Base-by-base conservation (phyloP, 2,797 vertebrate genomes). In the Arctocebus calabarensis region DNA sequence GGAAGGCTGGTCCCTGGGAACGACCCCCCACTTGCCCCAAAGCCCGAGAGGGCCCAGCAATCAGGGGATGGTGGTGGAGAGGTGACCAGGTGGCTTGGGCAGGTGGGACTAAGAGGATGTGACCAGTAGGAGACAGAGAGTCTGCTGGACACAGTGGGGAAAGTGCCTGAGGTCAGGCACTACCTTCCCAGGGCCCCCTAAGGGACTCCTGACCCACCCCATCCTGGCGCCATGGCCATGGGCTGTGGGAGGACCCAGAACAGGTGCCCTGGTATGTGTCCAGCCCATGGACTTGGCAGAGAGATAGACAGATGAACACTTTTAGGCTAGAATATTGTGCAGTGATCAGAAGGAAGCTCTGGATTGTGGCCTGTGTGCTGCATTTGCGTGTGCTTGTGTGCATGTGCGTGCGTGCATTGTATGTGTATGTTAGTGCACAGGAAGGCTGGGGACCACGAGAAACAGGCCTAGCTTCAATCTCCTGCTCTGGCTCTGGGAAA, bases 221-320 rank as follows among this genome's bases (percentile, higher is more conserved):
- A 75, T 68, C 59, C 32, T 9, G 17, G 45, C 12, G 34, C 7
- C n/a, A 16, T 52, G 93, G 81, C 57, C 75, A 68, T 43, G 20
- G 93, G 68, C 68, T 29, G 3, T 0, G 55, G 48, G 52, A 23
- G 70, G 32, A 61, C 71, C 85, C 57, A n/a, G 92, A 91, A 59
- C 93, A 94, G 66, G 62, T 83, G 52, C 27, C 90, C 25, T 73
- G 40, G 62, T 25, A 78, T 84, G 88, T n/a, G 52, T 91, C 88
- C 55, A 77, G 77, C 90, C 90, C 40, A 16, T 34, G 12, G 95
- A 91, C 88, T 83, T 97, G 94, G 92, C 91, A 93, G 62, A 92
- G 61, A 94, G 84, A 79, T 37, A 66, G 94, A 78, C 93, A 87
- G 81, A 97, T 91, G 84, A 88, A 91, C 62, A 86, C 27, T 96